Evolutionary conservation across 2,113 vertebrate genomes (phyloP).

Genomic region (Climacteris rufus): DNA sequence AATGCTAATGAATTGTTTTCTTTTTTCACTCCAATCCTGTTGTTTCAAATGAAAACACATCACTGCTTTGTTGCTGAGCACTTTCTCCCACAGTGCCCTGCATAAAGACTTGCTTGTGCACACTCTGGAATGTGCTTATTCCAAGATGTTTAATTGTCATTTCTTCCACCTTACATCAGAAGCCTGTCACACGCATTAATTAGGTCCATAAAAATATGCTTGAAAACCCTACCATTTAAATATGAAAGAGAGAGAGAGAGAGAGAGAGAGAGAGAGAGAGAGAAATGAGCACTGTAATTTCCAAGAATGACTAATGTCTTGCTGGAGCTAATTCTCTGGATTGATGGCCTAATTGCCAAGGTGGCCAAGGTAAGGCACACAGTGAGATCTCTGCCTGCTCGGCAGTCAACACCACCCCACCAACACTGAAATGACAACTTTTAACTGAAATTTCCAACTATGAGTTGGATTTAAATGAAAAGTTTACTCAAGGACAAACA

Average conservation of each 20-base stretch:
- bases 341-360: constrained; percentile 4
- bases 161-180: constrained; percentile 59
- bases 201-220: constrained; percentile 41
- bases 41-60: constrained; percentile 56
- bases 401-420: not conserved
- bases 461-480: not conserved
- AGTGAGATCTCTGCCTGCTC: not conserved
- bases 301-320: constrained; percentile 42
- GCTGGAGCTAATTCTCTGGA: constrained; percentile 27
- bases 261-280: not conserved
- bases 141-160: constrained; percentile 51
- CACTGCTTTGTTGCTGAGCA: constrained; percentile 51
- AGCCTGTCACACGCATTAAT: constrained; percentile 46
- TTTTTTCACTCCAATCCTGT: constrained; percentile 11
- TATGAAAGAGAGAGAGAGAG: not conserved
- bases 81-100: constrained; percentile 62
- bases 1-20: constrained; percentile 59
- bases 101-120: constrained; percentile 64
- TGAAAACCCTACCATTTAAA: constrained; percentile 42
- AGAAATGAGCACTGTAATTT: constrained; percentile 12
- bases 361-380: not conserved
- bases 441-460: not conserved
- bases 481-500: not conserved
- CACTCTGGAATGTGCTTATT: constrained; percentile 67
- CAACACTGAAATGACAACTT: not conserved